phyloP scores from a whole-genome alignment of 2,113 vertebrate genomes.

The Archilochus colubris region DNA sequence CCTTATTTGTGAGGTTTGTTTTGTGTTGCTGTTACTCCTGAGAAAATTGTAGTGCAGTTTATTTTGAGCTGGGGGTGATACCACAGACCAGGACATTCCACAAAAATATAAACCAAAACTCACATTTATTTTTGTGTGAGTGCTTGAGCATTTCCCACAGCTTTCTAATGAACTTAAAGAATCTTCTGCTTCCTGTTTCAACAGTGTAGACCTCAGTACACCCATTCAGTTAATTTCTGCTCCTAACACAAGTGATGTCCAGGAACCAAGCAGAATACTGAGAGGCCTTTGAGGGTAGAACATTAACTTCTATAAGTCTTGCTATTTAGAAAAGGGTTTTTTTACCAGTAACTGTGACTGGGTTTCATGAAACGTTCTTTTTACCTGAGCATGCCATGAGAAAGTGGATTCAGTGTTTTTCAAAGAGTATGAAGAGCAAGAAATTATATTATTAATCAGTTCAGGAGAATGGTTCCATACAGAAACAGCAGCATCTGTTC shows the following conservation, averaged over 20 bases:
- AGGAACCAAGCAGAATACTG: neutral
- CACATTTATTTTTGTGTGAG: neutral
- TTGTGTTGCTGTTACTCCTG: neutral
- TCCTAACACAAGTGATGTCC: neutral
- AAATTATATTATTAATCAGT: neutral
- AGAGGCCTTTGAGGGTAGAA: neutral
- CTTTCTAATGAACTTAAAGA: neutral
- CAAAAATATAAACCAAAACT: fast-evolving
- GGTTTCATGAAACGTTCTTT: neutral
- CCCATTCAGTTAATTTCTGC: neutral
- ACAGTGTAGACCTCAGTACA: neutral
- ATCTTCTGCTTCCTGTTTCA: neutral
- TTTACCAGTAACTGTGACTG: neutral
- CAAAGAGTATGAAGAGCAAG: neutral
- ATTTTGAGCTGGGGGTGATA: neutral
- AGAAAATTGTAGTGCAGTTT: neutral
- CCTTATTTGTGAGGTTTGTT: neutral
- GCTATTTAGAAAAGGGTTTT: neutral
- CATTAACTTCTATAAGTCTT: neutral
- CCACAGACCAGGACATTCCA: neutral
- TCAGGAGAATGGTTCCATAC: neutral
- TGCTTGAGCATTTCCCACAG: neutral
- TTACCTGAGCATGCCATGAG: neutral
- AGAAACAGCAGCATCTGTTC: neutral
- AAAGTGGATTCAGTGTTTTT: neutral